Evolutionary conservation across 2,113 vertebrate species (phyloP), one percentile per base, ranked within the genome.

Genomic region (Eptatretus burgeri): DNA sequence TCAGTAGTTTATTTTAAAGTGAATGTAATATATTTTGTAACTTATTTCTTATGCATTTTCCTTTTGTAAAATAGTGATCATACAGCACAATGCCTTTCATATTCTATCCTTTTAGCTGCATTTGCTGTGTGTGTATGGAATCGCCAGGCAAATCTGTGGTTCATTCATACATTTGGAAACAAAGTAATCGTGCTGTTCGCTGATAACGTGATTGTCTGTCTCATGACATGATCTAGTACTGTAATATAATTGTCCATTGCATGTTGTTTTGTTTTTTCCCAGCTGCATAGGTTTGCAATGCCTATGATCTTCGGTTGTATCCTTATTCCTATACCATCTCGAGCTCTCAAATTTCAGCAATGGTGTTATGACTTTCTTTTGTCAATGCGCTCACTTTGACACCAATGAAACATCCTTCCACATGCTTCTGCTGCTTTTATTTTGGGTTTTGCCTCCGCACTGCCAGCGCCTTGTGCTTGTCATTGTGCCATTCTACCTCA

Each of bases 291-390:
- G 68, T 95, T 95, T 77, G 84, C 82, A 41, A 80, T 71, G 1
- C 85, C 87, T 4, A 81, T 93, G n/a, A 69, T 95, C 70, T 84
- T 91, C 1, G 88, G 88, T 73, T 95, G 88, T 95, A 93, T 93
- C 86, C 82, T 91, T 83, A 65, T 41, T 60, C 27, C 27, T 3
- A 41, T 41, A 7, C 27, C 27, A 41, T 41, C 3, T 41, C 27
- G 7, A 41, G 27, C 27, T 41, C 27, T 41, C 27, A 5, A 41
- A 41, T 41, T 41, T 41, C 27, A 41, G 27, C 27, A 41, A 41
- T 41, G 27, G 27, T 41, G 27, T 41, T 41, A 41, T 41, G 27
- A 41, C 27, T 41, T 41, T 41, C 3, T 41, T 41, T 41, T 41
- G 27, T 41, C 27, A 41, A 41, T 41, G 27, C 27, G 7, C 27